Evolutionary conservation across 2,113 vertebrate genomes (phyloP), one percentile per base, ranked within the genome.

Genomic region (Capreolus pygargus): DNA sequence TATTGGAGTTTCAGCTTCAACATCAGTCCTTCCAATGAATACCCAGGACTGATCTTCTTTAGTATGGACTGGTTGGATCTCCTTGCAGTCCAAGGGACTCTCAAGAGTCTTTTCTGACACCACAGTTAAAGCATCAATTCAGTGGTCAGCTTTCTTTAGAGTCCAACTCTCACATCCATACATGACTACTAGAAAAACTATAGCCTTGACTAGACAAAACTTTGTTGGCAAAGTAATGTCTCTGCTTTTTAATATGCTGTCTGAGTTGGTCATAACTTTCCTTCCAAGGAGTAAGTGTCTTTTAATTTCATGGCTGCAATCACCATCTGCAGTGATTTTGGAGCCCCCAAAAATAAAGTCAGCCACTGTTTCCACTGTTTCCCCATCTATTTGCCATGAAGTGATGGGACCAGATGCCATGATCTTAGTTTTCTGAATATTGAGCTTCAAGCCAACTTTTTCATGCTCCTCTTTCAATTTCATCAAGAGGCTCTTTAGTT

Each of bases 301-400:
- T 67, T 67, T 67, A 67, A 67, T 67, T 67, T 67, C 64, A 67
- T 67, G 64, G 64, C 8, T 36, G 4, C 33, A 67, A 2, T 67
- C n/a, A 67, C 8, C 64, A 67, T 67, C 8, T 67, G 64, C n/a
- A 67, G n/a, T 67, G 64, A 36, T 67, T 67, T 67, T 67, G 64
- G 64, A 67, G 64, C 2, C 8, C n/a, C 0, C 0, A 0, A 19
- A 67, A 67, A 67, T 36, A 67, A 36, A 67, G n/a, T n/a, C 16
- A 21, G 64, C 19, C n/a, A 67, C 17, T 2, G 30, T 33, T 64
- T 33, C 61, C 30, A 64, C 61, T 64, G 55, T 36, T 70, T 70
- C 9, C 64, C 64, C 7, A n/a, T n/a, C 30, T 70, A 70, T 70
- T 36, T 70, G 8, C 17, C n/a, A 70, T 70, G 64, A 70, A 36